Percentiles rank a stretch among this genome's conserved stretches.
These are phyloP conservation scores for Cardiocondyla obscurior DNA, from an alignment of 1,140 invertebrate genomes.

Conservation along the genomic window DNA sequence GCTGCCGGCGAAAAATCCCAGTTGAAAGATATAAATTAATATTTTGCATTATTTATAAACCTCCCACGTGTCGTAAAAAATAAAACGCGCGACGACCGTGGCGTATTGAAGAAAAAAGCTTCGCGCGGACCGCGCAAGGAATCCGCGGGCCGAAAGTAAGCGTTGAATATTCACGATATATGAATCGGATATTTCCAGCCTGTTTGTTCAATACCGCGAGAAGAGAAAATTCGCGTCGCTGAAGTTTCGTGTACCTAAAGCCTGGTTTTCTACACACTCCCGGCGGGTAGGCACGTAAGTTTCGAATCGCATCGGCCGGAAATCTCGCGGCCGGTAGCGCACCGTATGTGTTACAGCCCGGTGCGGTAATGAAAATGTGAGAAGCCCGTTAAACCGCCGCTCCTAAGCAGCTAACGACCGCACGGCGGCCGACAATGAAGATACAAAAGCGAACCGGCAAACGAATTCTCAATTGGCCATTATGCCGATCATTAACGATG, in stretches of 20 bases:
- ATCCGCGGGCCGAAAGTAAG: background rate
- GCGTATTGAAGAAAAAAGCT: background rate
- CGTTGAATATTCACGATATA: background rate
- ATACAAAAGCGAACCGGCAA: constrained; percentile 38
- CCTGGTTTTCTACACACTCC: background rate
- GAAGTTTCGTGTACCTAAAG: background rate
- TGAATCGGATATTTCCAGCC: background rate
- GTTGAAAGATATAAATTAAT: too few species aligned
- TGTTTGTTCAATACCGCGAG: background rate
- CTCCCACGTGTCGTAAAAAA: too few species aligned
- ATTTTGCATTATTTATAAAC: too few species aligned
- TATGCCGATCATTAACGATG: constrained; percentile 52
- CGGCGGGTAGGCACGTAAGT: background rate
- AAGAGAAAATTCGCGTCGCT: constrained; percentile 1
- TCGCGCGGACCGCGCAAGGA: background rate
- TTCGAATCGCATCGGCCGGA: background rate
- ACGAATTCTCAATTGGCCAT: constrained; percentile 47
- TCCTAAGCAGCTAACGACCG: constrained; percentile 3
- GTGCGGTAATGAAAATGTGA: constrained; percentile 21
- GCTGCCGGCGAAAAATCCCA: too few species aligned
- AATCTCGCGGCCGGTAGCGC: background rate
- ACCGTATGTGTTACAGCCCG: background rate
- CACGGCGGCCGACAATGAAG: constrained; percentile 34
- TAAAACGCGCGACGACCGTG: too few species aligned
- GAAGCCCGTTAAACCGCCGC: constrained; percentile 20